These are phyloP conservation scores for Apeltes quadracus DNA, from an alignment of 2,113 vertebrate species.

Conservation along the genomic window DNA sequence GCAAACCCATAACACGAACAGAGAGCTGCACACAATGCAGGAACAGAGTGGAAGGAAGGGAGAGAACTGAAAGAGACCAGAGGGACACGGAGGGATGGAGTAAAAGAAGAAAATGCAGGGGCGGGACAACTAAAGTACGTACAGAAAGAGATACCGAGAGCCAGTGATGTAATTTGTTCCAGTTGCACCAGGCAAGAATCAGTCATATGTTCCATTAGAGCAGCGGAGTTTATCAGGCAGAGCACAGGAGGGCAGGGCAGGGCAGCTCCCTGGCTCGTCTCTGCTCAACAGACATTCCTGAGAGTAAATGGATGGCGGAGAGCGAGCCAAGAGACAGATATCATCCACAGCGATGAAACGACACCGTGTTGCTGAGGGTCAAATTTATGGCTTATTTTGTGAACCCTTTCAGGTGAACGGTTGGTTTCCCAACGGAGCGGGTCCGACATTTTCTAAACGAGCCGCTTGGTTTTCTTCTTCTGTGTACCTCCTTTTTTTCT, in stretches of 20 bases:
- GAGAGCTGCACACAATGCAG: slow-evolving; percentile 32
- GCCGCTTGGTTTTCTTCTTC: background rate
- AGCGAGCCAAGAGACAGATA: slow-evolving; percentile 31
- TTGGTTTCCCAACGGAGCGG: background rate
- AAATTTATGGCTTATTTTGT: background rate
- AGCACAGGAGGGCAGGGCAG: slow-evolving; percentile 60
- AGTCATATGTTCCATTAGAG: slow-evolving; percentile 71
- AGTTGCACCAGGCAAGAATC: slow-evolving; percentile 64
- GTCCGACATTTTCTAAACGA: background rate
- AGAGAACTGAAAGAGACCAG: slow-evolving; percentile 22
- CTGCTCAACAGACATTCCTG: slow-evolving; percentile 66
- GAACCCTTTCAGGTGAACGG: background rate
- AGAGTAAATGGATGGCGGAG: slow-evolving; percentile 50
- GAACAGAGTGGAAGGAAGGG: slow-evolving; percentile 23
- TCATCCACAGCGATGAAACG: slow-evolving; percentile 21
- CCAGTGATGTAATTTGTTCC: slow-evolving; percentile 81
- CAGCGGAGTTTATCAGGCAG: slow-evolving; percentile 70
- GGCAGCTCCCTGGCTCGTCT: slow-evolving; percentile 61
- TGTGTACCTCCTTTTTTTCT: background rate
- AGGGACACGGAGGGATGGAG: slow-evolving; percentile 29
- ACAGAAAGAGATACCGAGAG: slow-evolving; percentile 67
- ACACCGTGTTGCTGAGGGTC: slow-evolving; percentile 4
- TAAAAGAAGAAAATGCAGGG: slow-evolving; percentile 2
- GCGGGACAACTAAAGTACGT: slow-evolving; percentile 18
- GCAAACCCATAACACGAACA: slow-evolving; percentile 53